These are phyloP conservation scores for Mus spretus DNA, from an alignment of 2,797 vertebrate species.

Conservation along the genomic window DNA sequence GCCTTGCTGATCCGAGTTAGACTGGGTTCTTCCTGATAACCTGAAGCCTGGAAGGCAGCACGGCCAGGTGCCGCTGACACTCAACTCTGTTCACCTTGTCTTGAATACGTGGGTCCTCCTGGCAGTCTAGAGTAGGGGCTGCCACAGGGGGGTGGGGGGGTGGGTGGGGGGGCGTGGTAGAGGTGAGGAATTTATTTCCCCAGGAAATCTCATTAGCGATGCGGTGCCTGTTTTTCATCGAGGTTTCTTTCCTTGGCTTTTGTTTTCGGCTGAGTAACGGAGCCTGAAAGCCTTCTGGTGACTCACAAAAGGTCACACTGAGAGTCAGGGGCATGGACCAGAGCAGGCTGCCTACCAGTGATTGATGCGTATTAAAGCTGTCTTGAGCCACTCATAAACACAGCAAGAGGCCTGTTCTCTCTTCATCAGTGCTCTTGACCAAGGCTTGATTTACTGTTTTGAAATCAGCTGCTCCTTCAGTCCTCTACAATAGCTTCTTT, in stretches of 20 bases:
- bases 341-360: conserved; percentile 81
- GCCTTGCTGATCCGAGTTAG: conserved; percentile 52
- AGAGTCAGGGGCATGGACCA: conserved; percentile 60
- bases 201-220: conserved; percentile 85
- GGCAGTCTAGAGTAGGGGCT: conserved; percentile 63
- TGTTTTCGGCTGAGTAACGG: conserved; percentile 81
- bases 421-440: conserved; percentile 80
- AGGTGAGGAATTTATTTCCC: conserved; percentile 86
- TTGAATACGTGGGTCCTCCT: conserved; percentile 48
- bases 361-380: conserved; percentile 81
- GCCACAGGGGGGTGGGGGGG: conserved; percentile 68
- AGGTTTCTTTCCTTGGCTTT: conserved; percentile 81
- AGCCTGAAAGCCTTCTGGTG: conserved; percentile 77
- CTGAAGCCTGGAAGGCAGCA: neutral
- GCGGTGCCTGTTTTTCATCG: conserved; percentile 85
- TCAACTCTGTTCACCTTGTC: conserved; percentile 59
- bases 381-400: conserved; percentile 77
- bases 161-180: conserved; percentile 53
- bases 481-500: conserved; percentile 82
- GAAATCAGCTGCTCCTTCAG: conserved; percentile 83
- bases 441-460: conserved; percentile 85
- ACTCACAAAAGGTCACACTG: conserved; percentile 83
- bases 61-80: conserved; percentile 57
- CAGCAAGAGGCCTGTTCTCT: conserved; percentile 76
- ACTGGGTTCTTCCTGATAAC: conserved; percentile 24